These are phyloP conservation scores for Maniola hyperantus DNA, from an alignment of 2,888 invertebrate species.

Conservation along the genomic window DNA sequence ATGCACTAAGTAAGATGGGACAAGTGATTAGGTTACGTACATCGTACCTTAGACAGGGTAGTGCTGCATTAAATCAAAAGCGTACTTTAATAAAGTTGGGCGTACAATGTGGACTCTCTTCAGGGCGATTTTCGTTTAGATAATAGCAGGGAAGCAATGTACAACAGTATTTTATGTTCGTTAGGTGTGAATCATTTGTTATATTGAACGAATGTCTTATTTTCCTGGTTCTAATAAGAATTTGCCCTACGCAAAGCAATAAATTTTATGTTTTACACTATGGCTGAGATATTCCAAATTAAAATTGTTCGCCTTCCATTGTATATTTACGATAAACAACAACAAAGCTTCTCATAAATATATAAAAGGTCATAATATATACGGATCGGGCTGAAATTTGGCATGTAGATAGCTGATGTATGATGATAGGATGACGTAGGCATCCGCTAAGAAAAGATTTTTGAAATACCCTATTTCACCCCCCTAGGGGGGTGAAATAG, in stretches of 20 bases:
- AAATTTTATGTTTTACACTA: slow-evolving; percentile 12
- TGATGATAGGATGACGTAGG: no score
- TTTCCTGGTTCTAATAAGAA: slow-evolving; percentile 19
- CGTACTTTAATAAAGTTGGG: slow-evolving; percentile 39
- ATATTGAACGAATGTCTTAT: slow-evolving; percentile 29
- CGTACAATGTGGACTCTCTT: slow-evolving; percentile 38
- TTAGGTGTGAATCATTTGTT: slow-evolving; percentile 36
- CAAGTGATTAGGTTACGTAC: slow-evolving; percentile 66
- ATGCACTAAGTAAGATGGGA: slow-evolving; percentile 66
- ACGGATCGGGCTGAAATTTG: no score
- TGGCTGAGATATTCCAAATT: neutral
- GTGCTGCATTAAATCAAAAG: slow-evolving; percentile 44
- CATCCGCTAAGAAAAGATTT: no score
- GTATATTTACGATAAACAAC: no score
- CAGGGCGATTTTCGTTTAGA: slow-evolving; percentile 35
- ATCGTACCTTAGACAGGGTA: slow-evolving; percentile 51
- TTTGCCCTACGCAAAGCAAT: slow-evolving; percentile 14
- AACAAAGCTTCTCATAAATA: no score
- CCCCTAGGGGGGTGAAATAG: no score
- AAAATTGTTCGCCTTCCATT: neutral
- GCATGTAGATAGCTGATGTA: no score
- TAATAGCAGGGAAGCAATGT: slow-evolving; percentile 37
- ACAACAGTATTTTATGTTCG: slow-evolving; percentile 32
- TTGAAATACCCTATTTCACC: no score
- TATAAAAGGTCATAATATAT: no score